A percentile compares a stretch with the other conserved stretches of the same genome.
Conservation (phyloP, 1,140 invertebrate genomes). For the Bursaphelenchus mucronatus region DNA sequence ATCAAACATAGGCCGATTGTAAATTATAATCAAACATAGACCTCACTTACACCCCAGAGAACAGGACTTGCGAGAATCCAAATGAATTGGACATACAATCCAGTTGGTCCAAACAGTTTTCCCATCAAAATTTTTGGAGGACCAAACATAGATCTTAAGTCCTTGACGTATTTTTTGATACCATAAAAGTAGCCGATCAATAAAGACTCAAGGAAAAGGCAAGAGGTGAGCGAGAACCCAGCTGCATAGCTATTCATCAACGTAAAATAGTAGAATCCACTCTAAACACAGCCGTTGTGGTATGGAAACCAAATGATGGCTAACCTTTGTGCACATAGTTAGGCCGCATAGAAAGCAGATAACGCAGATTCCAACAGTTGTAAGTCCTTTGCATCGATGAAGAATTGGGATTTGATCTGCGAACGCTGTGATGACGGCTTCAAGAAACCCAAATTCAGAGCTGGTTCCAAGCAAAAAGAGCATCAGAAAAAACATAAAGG, state of each 20-base stretch:
- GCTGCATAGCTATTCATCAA: constrained; percentile 40
- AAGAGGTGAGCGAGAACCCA: constrained; percentile 39
- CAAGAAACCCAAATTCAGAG: constrained; percentile 62
- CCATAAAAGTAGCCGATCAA: constrained; percentile 41
- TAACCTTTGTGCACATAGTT: neutral
- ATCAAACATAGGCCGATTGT: too few relatives aligned
- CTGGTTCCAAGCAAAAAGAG: constrained; percentile 83
- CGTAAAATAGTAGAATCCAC: constrained; percentile 49
- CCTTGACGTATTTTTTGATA: constrained; percentile 29
- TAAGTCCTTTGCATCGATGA: constrained; percentile 16
- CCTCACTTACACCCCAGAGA: neutral
- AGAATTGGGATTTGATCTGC: constrained; percentile 36
- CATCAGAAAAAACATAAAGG: constrained; percentile 84
- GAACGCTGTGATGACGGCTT: constrained; percentile 33
- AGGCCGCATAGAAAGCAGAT: constrained; percentile 15
- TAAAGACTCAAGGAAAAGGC: constrained; percentile 39
- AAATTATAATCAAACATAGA: too few relatives aligned
- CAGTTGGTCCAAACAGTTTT: constrained; percentile 30
- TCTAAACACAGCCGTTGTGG: constrained; percentile 6
- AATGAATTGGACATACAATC: constrained; percentile 24
- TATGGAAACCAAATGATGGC: neutral
- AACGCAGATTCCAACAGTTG: constrained; percentile 24
- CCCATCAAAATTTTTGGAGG: constrained; percentile 25
- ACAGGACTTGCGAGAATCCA: constrained; percentile 10
- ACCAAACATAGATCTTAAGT: constrained; percentile 31